Evolutionary conservation across 2,888 invertebrate genomes (phyloP), one percentile per base, ranked within the genome.

Genomic region (Corbicula japonica): DNA sequence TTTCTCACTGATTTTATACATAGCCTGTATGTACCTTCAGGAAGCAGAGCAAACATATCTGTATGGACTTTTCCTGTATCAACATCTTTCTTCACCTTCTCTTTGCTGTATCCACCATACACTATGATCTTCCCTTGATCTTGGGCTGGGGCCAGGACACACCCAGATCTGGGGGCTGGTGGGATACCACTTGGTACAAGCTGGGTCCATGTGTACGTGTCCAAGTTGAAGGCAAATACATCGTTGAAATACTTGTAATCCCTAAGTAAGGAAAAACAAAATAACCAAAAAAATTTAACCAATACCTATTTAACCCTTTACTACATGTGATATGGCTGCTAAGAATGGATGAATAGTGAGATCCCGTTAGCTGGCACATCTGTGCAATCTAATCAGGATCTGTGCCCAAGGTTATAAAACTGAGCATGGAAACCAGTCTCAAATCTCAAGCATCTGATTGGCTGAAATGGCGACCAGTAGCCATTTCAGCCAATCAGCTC

Each of bases 161-260:
- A 97, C 0, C 96, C 98, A 1, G 92, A 92, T 61, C 98, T 94
- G 0, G 97, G 96, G 28, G 95, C 93, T 0, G 98, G 98, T 1
- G 95, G 94, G 6, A 94, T 95, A 63, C 93, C 93, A 30, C 83
- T 80, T 0, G 96, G 94, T 65, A 95, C 95, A 60, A 98, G 90
- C 92, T 96, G 96, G 1, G 93, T 94, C 98, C 98, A 98, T 0
- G 94, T 94, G 88, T 97, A 96, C 0, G 95, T 95, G 89, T 97
- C 97, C 84, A 97, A 93, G 87, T 97, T 96, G 94, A 98, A 98
- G 38, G 95, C 93, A 93, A 97, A 95, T 0, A 97, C 93, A 92
- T 98, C 98, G 93, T 98, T 98, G 92, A 95, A 97, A 94, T 98
- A 98, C 86, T 96, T 96, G 92, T 96, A 98, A 78, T 97, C 96